Evolutionary conservation across 2,113 vertebrate genomes (phyloP), one percentile per base, ranked within the genome.

Genomic region (Leptobrachium ailaonicum): DNA sequence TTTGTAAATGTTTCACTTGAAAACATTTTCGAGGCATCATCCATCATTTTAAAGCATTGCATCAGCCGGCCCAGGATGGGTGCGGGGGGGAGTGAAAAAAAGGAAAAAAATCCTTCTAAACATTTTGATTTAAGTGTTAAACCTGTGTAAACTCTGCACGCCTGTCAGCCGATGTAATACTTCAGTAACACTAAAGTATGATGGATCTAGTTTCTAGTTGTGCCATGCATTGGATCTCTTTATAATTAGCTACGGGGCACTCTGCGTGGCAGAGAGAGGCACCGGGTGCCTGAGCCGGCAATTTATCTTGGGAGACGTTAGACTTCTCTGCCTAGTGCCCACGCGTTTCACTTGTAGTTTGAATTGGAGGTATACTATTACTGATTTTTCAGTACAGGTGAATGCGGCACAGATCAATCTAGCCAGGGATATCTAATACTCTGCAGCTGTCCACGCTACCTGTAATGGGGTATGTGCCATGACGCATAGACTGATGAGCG

Each of bases 61-160:
- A 58, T 62, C 64, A 62, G 43, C 20, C 20, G 20, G 20, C 12
- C 45, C 42, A 60, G 64, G 54, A 64, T 80, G 58, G 83, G 82
- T 1, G 58, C 47, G n/a, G 71, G 8, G 8, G 8, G 8, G 8
- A 50, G 8, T 4, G 4, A 50, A 5, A 50, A 41, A 83, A 80
- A 1, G 47, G 32, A 32, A 20, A 80, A 84, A 82, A 83, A 53
- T 71, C 81, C 0, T 14, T 79, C 41, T 0, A 44, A 82, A 64
- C 2, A 40, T 76, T 86, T 82, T 85, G 45, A 74, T 54, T 58
- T 32, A 45, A 86, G 67, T 43, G 50, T 75, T 82, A 68, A 73
- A 63, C 75, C 76, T 67, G 54, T 81, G 84, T n/a, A 64, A 75
- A 81, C 13, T 14, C 47, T 2, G 20, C 3, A 32, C 66, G 56